Evolutionary conservation across 1,140 invertebrate species (phyloP), one percentile per base, ranked within the genome.

Genomic region (Tetraneura akinire): DNA sequence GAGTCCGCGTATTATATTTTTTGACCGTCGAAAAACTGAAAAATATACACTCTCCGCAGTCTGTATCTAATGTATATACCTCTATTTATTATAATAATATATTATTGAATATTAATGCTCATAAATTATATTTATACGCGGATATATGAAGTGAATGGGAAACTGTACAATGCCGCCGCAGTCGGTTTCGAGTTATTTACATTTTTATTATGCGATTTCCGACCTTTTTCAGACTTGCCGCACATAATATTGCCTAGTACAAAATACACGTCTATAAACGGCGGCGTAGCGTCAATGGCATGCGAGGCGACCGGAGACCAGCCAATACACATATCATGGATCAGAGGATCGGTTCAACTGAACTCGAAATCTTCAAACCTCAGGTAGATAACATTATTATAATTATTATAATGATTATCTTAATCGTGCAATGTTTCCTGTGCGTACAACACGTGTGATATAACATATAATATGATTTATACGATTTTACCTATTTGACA

Each of bases 261-360:
- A 8, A 86, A 87, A 80, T 87, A 86, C 80, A 87, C 86, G 5
- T 87, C 87, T 66, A 84, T 87, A 53, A 83, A 87, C 82, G 88
- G 88, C 42, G 87, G 88, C 81, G 85, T 85, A 80, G 87, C 87
- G 37, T 86, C 84, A 64, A 82, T 91, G 76, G 86, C 87, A 26
- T 91, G 90, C 83, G 88, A 89, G 76, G 89, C 89, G 1, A 86
- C 88, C 78, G 91, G 91, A 21, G 90, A 91, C 83, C 85, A 86
- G 23, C 90, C 90, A 23, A 86, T 91, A 78, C 88, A 88, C 80
- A 87, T 91, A 45, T 87, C 86, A 37, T 91, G 90, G 90, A 85
- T 86, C 81, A 85, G 83, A 73, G 84, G 86, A 83, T 85, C 85
- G 49, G 85, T 89, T 80, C 86, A 87, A 84, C 85, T 86, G 60